These are phyloP conservation scores for Aselliscus stoliczkanus DNA, from an alignment of 2,797 vertebrate genomes.

Conservation along the genomic window DNA sequence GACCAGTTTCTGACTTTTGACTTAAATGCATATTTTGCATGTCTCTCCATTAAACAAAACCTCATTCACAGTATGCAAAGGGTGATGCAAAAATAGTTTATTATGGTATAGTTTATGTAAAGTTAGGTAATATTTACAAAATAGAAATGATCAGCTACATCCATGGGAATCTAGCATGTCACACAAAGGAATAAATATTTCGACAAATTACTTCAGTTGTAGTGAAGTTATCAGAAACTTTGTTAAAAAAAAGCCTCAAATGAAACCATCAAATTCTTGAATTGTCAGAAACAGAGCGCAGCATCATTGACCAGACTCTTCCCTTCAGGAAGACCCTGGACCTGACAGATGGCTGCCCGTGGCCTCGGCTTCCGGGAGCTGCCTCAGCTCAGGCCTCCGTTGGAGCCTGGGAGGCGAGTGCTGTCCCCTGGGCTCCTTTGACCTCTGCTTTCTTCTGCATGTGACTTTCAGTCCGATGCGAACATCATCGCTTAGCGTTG, in stretches of 20 bases:
- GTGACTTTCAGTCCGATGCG: neutral
- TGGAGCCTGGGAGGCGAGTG: neutral
- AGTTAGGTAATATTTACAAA: conserved; percentile 86
- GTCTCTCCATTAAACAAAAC: conserved; percentile 38
- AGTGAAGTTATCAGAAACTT: conserved; percentile 45
- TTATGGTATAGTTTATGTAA: conserved; percentile 83
- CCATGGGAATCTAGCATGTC: conserved; percentile 78
- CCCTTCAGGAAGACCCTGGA: neutral
- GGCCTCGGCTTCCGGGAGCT: neutral
- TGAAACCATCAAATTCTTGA: neutral
- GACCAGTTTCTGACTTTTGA: neutral
- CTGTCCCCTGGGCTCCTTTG: neutral
- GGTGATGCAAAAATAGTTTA: conserved; percentile 89
- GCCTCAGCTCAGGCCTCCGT: too few relatives aligned
- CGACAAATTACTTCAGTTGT: conserved; percentile 68
- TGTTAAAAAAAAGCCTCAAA: conserved; percentile 55
- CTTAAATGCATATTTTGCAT: neutral
- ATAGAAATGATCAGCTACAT: conserved; percentile 82
- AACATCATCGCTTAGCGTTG: neutral
- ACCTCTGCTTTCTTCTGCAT: neutral
- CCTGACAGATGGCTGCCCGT: too few relatives aligned
- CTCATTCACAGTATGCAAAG: conserved; percentile 60
- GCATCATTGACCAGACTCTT: neutral
- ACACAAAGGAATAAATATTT: conserved; percentile 81
- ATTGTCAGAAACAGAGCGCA: neutral